These are phyloP conservation scores for Stichopus chloronotus DNA, from an alignment of 35 echinoderm and acorn worm genomes.

Conservation along the genomic window DNA sequence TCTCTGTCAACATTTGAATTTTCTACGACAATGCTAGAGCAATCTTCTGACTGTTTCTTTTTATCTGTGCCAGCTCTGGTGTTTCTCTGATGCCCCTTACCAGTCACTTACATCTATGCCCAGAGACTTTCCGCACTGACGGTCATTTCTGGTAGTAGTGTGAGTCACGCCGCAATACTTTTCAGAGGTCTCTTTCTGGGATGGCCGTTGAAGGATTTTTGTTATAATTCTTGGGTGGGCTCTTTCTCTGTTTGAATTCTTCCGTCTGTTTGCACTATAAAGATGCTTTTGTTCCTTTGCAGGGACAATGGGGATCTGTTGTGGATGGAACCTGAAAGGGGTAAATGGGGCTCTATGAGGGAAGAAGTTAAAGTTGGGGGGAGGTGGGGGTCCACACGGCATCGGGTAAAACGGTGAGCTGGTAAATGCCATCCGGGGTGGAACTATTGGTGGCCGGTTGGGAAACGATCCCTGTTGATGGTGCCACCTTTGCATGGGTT, in stretches of 20 bases:
- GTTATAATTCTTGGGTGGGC: not conserved
- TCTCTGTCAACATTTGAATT: too few species aligned
- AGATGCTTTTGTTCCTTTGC: not conserved
- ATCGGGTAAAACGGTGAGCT: not conserved
- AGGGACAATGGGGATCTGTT: not conserved
- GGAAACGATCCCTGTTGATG: not conserved
- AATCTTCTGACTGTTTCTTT: too few species aligned
- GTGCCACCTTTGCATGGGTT: slow-evolving; percentile 12
- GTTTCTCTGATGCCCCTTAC: too few species aligned
- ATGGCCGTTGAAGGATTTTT: slow-evolving; percentile 45
- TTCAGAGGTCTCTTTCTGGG: not conserved
- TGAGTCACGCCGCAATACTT: not conserved
- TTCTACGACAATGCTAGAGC: too few species aligned
- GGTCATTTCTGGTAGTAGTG: not conserved
- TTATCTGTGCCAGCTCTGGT: too few species aligned
- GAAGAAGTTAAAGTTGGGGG: not conserved
- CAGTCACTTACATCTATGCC: too few species aligned
- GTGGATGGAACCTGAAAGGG: not conserved
- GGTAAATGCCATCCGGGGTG: not conserved
- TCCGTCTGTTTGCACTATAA: not conserved
- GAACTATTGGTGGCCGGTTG: not conserved
- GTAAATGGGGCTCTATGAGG: not conserved
- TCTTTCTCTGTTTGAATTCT: not conserved
- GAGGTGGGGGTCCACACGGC: not conserved
- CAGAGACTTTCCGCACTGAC: too few species aligned